A percentile compares a stretch with the other conserved stretches of the same genome.
These are phyloP conservation scores for Silurus aristotelis DNA, from an alignment of 2,797 vertebrate genomes.

Conservation along the genomic window DNA sequence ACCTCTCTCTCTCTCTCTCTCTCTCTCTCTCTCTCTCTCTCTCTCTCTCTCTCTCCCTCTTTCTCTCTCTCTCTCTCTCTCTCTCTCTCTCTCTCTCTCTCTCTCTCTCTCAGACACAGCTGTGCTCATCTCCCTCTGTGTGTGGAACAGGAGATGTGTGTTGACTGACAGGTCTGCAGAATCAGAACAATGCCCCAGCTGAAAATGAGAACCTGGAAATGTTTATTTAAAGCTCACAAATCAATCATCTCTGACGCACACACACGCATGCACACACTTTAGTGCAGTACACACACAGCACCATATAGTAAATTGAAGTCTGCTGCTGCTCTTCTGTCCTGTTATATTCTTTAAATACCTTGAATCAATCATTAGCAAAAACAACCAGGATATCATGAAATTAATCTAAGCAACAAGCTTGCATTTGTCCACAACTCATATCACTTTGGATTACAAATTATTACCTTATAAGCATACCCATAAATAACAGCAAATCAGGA, in stretches of 20 bases:
- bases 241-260: conserved; percentile 62
- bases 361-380: background rate
- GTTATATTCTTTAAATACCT: background rate
- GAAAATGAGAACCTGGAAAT: conserved; percentile 61
- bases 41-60: background rate
- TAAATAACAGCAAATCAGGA: conserved; percentile 19
- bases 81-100: conserved; percentile 4
- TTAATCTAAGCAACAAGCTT: conserved; percentile 2
- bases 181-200: conserved; percentile 66
- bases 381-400: background rate
- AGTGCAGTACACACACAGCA: background rate
- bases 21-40: background rate
- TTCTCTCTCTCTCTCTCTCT: background rate
- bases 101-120: conserved; percentile 35
- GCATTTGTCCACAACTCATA: conserved; percentile 1
- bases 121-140: conserved; percentile 37
- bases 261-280: background rate
- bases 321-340: background rate
- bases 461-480: conserved; percentile 11
- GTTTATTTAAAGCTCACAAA: conserved; percentile 74
- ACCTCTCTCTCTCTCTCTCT: background rate
- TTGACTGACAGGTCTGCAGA: conserved; percentile 55
- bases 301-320: background rate
- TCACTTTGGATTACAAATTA: background rate
- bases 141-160: conserved; percentile 39